Conservation (phyloP, 2,797 vertebrate genomes). For the Taenioides sp. region DNA sequence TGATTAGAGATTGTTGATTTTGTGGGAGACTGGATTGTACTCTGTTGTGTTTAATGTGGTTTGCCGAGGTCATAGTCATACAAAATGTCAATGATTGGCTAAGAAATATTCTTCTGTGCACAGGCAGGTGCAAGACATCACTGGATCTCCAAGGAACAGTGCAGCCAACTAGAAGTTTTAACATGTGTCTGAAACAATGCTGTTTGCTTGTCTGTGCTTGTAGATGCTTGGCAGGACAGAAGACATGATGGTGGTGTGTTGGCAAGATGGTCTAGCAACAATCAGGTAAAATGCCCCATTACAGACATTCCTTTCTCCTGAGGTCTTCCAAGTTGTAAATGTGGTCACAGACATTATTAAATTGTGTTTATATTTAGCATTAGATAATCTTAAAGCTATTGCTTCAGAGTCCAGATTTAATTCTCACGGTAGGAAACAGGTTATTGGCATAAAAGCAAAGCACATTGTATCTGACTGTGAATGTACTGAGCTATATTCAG, state of each 20-base stretch:
- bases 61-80: too few relatives aligned
- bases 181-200: slow-evolving; percentile 53
- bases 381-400: slow-evolving; percentile 23
- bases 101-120: slow-evolving; percentile 3
- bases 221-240: slow-evolving; percentile 39
- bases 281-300: slow-evolving; percentile 69
- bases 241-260: slow-evolving; percentile 34
- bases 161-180: slow-evolving; percentile 26
- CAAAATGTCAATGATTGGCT: too few relatives aligned
- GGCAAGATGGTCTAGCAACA: slow-evolving; percentile 57
- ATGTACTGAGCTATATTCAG: slow-evolving; percentile 19
- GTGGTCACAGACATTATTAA: slow-evolving; percentile 44
- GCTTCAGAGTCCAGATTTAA: slow-evolving; percentile 40
- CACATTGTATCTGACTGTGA: slow-evolving; percentile 8
- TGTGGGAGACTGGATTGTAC: too few relatives aligned
- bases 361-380: slow-evolving; percentile 40
- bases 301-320: slow-evolving; percentile 56
- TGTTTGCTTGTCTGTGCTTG: slow-evolving; percentile 1
- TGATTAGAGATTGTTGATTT: too few relatives aligned
- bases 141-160: slow-evolving; percentile 21
- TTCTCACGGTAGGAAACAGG: slow-evolving; percentile 31
- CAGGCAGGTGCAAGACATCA: slow-evolving; percentile 63
- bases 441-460: slow-evolving; percentile 38
- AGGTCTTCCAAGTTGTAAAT: slow-evolving; percentile 44
- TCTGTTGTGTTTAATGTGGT: too few relatives aligned